phyloP scores from a whole-genome alignment of 2,888 invertebrate species.

The Eupeodes luniger region DNA sequence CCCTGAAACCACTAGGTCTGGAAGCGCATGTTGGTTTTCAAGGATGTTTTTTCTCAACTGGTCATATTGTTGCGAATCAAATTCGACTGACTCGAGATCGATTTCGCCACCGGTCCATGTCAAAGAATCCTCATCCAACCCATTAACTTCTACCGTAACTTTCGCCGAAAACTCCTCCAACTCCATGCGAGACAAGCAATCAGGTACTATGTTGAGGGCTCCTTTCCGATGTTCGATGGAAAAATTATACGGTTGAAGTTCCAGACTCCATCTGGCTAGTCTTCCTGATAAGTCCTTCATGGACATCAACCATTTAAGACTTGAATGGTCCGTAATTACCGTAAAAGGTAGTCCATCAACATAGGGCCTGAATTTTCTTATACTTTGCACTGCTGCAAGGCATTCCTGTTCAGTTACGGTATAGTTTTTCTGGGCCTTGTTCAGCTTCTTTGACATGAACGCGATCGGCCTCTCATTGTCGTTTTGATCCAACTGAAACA shows the following conservation, averaged over 20 bases:
- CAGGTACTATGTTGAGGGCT: constrained; percentile 16
- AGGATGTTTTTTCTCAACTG: too few relatives aligned
- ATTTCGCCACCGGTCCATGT: constrained; percentile 8
- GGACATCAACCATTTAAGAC: too few relatives aligned
- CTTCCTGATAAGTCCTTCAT: too few relatives aligned
- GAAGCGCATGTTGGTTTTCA: too few relatives aligned
- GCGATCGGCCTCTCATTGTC: background rate
- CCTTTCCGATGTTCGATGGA: background rate
- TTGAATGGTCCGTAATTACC: constrained; percentile 3
- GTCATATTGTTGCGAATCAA: background rate
- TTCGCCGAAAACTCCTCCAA: background rate
- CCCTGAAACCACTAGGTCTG: too few relatives aligned
- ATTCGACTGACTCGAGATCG: constrained; percentile 9
- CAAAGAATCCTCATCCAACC: background rate
- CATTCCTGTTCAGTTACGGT: too few relatives aligned
- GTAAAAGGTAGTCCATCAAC: constrained; percentile 5
- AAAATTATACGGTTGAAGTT: too few relatives aligned
- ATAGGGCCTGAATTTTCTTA: background rate
- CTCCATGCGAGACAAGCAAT: constrained; percentile 3
- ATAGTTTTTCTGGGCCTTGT: too few relatives aligned
- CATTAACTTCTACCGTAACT: background rate
- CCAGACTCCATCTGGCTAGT: too few relatives aligned
- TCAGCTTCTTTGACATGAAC: too few relatives aligned
- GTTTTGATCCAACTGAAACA: constrained; percentile 2
- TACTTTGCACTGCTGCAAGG: background rate